Conservation (phyloP, 1,140 invertebrate genomes). For the Trichonephila inaurata region DNA sequence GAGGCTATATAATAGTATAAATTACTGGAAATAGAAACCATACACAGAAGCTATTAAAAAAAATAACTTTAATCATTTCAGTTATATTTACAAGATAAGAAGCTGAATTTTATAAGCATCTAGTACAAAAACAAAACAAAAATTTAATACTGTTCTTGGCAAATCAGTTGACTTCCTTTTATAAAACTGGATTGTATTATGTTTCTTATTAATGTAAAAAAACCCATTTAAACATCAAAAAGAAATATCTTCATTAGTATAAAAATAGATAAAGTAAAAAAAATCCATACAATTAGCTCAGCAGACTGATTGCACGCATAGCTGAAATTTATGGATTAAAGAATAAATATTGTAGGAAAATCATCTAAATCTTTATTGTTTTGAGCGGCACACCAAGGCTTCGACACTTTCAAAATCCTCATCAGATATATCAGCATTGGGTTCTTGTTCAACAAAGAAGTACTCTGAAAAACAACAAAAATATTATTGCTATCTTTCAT, state of each 20-base stretch:
- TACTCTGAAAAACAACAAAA: slow-evolving; percentile 37
- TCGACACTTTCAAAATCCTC: slow-evolving; percentile 65
- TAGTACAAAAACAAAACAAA: not conserved
- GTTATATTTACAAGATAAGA: not conserved
- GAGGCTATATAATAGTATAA: too few species aligned
- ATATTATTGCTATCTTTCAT: too few species aligned
- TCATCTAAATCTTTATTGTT: not conserved
- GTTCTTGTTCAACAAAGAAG: slow-evolving; percentile 58
- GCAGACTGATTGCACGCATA: not conserved
- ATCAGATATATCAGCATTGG: slow-evolving; percentile 27
- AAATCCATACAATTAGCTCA: not conserved
- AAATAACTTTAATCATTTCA: not conserved
- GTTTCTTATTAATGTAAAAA: not conserved
- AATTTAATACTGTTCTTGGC: not conserved
- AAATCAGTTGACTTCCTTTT: not conserved
- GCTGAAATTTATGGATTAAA: not conserved
- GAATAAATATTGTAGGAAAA: not conserved
- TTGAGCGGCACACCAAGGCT: not conserved
- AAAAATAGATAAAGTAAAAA: slow-evolving; percentile 2
- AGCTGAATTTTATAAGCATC: slow-evolving; percentile 11
- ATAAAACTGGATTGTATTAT: not conserved
- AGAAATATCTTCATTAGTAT: not conserved
- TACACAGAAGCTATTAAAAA: not conserved
- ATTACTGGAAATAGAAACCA: not conserved
- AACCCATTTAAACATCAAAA: not conserved